These are phyloP conservation scores for Lochmaea crataegi DNA, from an alignment of 2,888 invertebrate species.

Conservation along the genomic window DNA sequence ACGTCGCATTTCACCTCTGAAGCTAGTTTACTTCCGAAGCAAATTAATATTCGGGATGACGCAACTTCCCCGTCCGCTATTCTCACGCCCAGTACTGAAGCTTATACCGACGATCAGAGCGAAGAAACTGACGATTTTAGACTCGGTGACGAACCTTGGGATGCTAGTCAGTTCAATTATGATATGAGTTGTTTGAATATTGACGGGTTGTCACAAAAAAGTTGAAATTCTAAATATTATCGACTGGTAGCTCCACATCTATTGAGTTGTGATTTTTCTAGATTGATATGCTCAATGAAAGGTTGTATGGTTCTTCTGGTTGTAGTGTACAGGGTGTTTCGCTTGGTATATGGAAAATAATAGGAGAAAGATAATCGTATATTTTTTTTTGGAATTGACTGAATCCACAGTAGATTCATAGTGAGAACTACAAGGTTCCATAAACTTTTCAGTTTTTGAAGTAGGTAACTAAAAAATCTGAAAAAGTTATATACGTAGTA, in stretches of 20 bases:
- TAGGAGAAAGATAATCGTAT: no score
- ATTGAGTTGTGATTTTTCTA: neutral
- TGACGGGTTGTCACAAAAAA: constrained; percentile 55
- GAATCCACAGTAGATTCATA: no score
- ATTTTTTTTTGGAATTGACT: no score
- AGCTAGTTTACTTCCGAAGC: constrained; percentile 55
- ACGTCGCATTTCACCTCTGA: constrained; percentile 61
- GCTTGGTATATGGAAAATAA: no score
- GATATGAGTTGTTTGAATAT: constrained; percentile 59
- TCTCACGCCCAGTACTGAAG: constrained; percentile 69
- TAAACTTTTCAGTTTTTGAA: no score
- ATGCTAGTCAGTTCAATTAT: constrained; percentile 62
- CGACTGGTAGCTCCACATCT: neutral
- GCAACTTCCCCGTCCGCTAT: constrained; percentile 71
- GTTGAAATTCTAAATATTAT: constrained; percentile 34
- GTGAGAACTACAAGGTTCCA: no score
- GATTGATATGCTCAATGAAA: neutral
- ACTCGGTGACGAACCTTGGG: constrained; percentile 62
- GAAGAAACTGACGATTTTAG: constrained; percentile 60
- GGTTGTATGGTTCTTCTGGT: neutral
- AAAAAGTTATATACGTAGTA: no score
- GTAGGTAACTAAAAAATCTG: no score
- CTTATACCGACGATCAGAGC: constrained; percentile 57
- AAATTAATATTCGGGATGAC: constrained; percentile 50
- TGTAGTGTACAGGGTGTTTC: no score